These are phyloP conservation scores for Homarus americanus DNA, from an alignment of 1,140 invertebrate genomes.

Conservation along the genomic window DNA sequence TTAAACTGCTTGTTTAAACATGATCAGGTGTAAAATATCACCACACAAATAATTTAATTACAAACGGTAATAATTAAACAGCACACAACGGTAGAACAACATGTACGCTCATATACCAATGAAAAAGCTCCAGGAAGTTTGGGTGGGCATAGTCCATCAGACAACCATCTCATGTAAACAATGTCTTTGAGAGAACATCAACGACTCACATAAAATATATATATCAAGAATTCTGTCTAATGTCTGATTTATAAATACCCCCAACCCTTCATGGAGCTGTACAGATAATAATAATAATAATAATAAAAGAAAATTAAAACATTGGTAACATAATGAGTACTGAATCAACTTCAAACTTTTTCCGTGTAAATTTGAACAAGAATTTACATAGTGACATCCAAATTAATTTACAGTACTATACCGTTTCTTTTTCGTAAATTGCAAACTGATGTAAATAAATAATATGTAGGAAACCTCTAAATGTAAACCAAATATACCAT, in stretches of 20 bases:
- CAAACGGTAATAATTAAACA: constrained; percentile 72
- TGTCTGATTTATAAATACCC: constrained; percentile 5
- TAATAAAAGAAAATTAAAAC: neutral
- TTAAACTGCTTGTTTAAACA: constrained; percentile 67
- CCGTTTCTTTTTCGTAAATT: neutral
- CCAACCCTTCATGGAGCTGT: constrained; percentile 5
- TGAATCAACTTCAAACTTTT: constrained; percentile 16
- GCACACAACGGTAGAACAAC: constrained; percentile 66
- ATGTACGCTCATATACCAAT: constrained; percentile 63
- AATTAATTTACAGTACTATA: neutral
- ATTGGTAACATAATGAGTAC: constrained; percentile 48
- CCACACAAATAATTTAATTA: constrained; percentile 72
- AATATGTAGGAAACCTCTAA: no score
- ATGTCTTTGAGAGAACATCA: constrained; percentile 11
- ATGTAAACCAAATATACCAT: no score
- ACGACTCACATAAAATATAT: neutral
- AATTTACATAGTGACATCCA: neutral
- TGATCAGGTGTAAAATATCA: constrained; percentile 71
- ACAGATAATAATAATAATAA: constrained; percentile 24
- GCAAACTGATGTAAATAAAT: no score
- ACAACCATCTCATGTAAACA: constrained; percentile 24
- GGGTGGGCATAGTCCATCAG: constrained; percentile 29
- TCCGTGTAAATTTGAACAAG: no score
- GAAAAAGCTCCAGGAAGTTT: neutral
- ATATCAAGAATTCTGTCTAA: constrained; percentile 11